A percentile compares a stretch with the other conserved stretches of the same genome.
phyloP scores from a whole-genome alignment of 2,888 invertebrate genomes.

The Nephrotoma appendiculata region DNA sequence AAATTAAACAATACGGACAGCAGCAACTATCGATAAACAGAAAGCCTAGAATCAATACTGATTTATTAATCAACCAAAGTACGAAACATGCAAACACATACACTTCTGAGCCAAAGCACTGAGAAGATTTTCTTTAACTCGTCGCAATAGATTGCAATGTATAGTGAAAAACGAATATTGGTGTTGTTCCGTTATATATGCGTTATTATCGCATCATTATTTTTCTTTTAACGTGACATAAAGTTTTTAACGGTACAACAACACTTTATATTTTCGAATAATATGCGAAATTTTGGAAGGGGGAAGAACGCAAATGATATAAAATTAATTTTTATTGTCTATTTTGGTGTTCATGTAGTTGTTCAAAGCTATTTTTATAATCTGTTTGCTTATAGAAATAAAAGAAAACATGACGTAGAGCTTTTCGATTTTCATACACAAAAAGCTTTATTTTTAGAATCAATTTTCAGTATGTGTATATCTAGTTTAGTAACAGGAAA shows the following conservation, averaged over 20 bases:
- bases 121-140: background rate
- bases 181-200: background rate
- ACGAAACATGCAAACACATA: too few species aligned
- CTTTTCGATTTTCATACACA: background rate
- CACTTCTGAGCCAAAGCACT: too few species aligned
- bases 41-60: background rate
- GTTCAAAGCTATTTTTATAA: background rate
- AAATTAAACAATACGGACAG: background rate
- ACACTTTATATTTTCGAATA: background rate
- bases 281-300: background rate
- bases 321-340: background rate
- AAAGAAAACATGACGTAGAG: background rate
- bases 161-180: background rate
- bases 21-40: background rate
- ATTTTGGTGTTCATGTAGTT: background rate
- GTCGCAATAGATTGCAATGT: background rate
- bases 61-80: background rate
- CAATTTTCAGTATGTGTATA: background rate
- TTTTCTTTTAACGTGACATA: background rate
- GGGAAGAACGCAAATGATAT: background rate
- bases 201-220: background rate
- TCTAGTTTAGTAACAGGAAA: background rate
- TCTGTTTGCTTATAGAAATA: background rate
- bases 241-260: background rate
- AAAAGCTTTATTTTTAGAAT: background rate